Evolutionary conservation across 2,113 vertebrate genomes (phyloP).

Genomic region (Oncorhynchus clarkii): DNA sequence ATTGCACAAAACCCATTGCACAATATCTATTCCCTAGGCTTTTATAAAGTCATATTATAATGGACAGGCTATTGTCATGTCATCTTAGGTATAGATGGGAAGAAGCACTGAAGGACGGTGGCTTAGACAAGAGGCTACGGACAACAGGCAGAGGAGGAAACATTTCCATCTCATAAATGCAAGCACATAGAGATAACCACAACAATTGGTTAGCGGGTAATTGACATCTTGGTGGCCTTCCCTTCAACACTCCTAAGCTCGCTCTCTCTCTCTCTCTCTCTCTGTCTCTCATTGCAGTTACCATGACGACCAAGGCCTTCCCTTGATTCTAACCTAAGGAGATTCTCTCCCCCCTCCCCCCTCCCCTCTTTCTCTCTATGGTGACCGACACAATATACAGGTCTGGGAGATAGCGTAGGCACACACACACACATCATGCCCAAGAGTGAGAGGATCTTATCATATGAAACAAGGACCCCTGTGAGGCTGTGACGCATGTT

Average conservation of each 20-base stretch:
- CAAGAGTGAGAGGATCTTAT: conserved; percentile 10
- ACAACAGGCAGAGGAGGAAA: neutral
- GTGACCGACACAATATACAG: conserved; percentile 30
- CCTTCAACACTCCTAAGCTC: neutral
- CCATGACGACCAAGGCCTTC: conserved; percentile 70
- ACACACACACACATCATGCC: neutral
- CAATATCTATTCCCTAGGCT: too few species aligned
- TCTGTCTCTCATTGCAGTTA: conserved; percentile 54
- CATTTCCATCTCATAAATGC: neutral
- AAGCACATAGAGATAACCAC: neutral
- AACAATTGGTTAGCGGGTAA: neutral
- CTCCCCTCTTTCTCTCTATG: conserved; percentile 30
- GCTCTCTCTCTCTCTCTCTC: neutral
- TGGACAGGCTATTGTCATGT: neutral
- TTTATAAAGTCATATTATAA: too few species aligned
- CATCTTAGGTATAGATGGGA: neutral
- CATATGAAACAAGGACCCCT: conserved; percentile 6
- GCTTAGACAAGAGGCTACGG: neutral
- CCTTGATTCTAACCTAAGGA: conserved; percentile 46
- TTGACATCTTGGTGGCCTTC: neutral
- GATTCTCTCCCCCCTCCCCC: neutral
- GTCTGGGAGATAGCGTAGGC: conserved; percentile 2
- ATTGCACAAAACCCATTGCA: too few species aligned
- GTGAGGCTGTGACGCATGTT: conserved; percentile 5
- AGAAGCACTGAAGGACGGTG: neutral